A percentile compares a stretch with the other conserved stretches of the same genome.
phyloP scores from a whole-genome alignment of 1,140 invertebrate species.

The Diuraphis noxia region DNA sequence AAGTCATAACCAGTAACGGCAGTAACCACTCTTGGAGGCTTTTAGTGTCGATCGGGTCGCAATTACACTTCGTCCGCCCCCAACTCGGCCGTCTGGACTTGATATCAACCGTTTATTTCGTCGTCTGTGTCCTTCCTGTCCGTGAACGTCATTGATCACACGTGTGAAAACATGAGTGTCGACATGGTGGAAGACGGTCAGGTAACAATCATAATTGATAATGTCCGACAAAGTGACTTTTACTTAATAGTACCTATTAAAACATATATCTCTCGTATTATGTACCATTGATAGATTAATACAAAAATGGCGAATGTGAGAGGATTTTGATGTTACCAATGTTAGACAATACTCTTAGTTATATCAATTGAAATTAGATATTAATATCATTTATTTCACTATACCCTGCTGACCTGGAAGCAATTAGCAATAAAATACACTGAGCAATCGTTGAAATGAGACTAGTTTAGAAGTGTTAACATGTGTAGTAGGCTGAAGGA shows the following conservation, averaged over 20 bases:
- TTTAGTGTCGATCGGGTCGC: too few relatives aligned
- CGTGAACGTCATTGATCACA: background rate
- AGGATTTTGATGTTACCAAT: background rate
- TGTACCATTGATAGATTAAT: background rate
- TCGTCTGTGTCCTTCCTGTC: background rate
- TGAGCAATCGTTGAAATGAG: background rate
- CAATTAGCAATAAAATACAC: background rate
- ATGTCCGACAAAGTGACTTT: background rate
- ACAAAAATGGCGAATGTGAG: background rate
- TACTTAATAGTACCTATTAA: background rate
- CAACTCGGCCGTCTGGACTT: too few relatives aligned
- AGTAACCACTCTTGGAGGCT: background rate
- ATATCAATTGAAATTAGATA: background rate
- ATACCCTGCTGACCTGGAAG: background rate
- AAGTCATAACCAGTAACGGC: too few relatives aligned
- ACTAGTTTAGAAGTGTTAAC: background rate
- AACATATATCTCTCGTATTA: background rate
- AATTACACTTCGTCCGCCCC: background rate
- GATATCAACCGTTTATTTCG: background rate
- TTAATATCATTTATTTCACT: background rate
- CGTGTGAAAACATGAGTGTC: slow-evolving; percentile 19
- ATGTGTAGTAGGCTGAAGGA: background rate
- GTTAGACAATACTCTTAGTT: background rate
- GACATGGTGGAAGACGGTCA: slow-evolving; percentile 42
- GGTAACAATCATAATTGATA: background rate